Evolutionary conservation across 2,888 invertebrate genomes (phyloP).

Genomic region (Hypsopygia costalis): DNA sequence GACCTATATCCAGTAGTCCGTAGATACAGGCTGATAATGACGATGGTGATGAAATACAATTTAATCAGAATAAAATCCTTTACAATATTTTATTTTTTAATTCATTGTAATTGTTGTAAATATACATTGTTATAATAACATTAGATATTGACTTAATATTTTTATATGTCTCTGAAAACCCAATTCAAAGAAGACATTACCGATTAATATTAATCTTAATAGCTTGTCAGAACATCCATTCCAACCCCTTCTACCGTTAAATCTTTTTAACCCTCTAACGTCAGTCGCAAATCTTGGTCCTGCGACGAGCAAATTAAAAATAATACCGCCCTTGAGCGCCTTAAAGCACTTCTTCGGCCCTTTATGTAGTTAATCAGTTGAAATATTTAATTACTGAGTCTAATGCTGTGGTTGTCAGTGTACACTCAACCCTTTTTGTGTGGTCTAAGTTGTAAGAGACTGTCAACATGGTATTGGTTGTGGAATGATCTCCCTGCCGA

Average conservation of each 20-base stretch:
- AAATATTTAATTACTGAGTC: conserved; percentile 74
- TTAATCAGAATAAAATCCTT: no score
- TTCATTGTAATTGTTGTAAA: no score
- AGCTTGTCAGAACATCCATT: conserved; percentile 48
- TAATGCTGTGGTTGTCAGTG: conserved; percentile 48
- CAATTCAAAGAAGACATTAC: conserved; percentile 39
- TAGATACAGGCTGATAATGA: no score
- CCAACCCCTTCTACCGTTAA: conserved; percentile 47
- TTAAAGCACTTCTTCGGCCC: conserved; percentile 47
- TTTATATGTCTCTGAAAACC: background rate
- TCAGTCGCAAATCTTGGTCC: conserved; percentile 58
- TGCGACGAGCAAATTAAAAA: conserved; percentile 67
- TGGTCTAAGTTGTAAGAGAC: conserved; percentile 19
- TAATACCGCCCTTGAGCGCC: conserved; percentile 54
- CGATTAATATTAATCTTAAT: conserved; percentile 64
- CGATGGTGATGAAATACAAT: no score
- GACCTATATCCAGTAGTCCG: no score
- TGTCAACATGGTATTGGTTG: no score
- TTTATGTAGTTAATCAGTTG: conserved; percentile 74
- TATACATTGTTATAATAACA: no score
- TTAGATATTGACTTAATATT: no score
- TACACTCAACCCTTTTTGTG: conserved; percentile 33
- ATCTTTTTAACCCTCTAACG: conserved; percentile 51
- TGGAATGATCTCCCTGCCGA: no score
- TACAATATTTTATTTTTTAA: no score